These are phyloP conservation scores for Platysternon megacephalum DNA, from an alignment of 2,113 vertebrate genomes.

Conservation along the genomic window DNA sequence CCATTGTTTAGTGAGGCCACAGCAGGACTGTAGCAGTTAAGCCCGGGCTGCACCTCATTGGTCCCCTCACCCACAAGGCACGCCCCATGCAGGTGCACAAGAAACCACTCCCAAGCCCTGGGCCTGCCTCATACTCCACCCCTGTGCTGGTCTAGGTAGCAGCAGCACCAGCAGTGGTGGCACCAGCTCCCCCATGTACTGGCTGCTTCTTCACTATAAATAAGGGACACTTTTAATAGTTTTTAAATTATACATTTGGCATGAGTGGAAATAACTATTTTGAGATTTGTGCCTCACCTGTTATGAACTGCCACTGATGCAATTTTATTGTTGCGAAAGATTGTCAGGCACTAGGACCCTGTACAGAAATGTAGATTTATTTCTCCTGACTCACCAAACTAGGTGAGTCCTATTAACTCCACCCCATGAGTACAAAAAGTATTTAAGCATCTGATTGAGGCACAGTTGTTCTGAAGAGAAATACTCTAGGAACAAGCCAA, in stretches of 20 bases:
- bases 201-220: not conserved
- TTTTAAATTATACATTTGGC: not conserved
- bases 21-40: not conserved
- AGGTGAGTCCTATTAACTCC: not conserved
- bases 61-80: not conserved
- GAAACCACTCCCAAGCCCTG: not conserved
- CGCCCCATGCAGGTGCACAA: not conserved
- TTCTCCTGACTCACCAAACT: not conserved
- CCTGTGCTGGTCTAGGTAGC: not conserved
- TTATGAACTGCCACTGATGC: not conserved
- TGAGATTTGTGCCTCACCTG: not conserved
- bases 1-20: too few relatives aligned
- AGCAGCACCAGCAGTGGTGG: not conserved
- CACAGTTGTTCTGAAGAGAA: not conserved
- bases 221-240: not conserved
- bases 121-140: not conserved
- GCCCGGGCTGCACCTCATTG: not conserved
- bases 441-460: not conserved
- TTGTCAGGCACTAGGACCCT: not conserved
- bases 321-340: not conserved
- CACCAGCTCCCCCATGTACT: not conserved
- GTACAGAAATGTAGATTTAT: not conserved
- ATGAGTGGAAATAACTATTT: not conserved
- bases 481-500: not conserved
- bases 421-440: not conserved